Evolutionary conservation across 1,140 invertebrate species (phyloP).

Genomic region (Drosophila paulistorum): DNA sequence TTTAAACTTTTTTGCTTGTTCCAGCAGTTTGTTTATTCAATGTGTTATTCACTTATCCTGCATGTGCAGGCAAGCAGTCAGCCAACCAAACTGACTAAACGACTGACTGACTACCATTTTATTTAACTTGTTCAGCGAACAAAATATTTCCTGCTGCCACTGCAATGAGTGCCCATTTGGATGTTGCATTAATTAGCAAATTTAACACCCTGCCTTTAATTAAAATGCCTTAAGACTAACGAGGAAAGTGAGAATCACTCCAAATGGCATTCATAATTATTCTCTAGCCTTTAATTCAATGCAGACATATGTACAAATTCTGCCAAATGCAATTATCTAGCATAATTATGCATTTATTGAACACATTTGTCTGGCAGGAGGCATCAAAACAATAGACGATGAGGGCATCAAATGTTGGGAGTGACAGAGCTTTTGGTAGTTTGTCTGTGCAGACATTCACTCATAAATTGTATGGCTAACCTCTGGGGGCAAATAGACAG

Average conservation of each 20-base stretch:
- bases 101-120: conserved; percentile 6
- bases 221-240: conserved; percentile 48
- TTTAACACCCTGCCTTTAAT: conserved; percentile 65
- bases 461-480: conserved; percentile 24
- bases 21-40: conserved; percentile 69
- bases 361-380: conserved; percentile 46
- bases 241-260: neutral
- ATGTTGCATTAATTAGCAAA: conserved; percentile 64
- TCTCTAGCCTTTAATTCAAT: conserved; percentile 38
- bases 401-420: neutral
- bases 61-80: conserved; percentile 48
- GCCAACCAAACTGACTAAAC: conserved; percentile 18
- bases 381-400: neutral
- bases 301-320: conserved; percentile 53
- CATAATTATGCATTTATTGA: conserved; percentile 76
- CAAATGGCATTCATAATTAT: conserved; percentile 55
- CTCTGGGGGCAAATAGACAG: conserved; percentile 19
- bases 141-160: conserved; percentile 8
- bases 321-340: conserved; percentile 67
- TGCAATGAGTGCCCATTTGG: conserved; percentile 20
- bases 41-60: conserved; percentile 70
- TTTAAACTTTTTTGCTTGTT: conserved; percentile 40
- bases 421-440: conserved; percentile 31
- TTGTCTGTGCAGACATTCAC: conserved; percentile 36
- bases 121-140: conserved; percentile 20